A percentile compares a stretch with the other conserved stretches of the same genome.
These are phyloP conservation scores for Notarius quadriscutis DNA, from an alignment of 2,113 vertebrate genomes.

Conservation along the genomic window DNA sequence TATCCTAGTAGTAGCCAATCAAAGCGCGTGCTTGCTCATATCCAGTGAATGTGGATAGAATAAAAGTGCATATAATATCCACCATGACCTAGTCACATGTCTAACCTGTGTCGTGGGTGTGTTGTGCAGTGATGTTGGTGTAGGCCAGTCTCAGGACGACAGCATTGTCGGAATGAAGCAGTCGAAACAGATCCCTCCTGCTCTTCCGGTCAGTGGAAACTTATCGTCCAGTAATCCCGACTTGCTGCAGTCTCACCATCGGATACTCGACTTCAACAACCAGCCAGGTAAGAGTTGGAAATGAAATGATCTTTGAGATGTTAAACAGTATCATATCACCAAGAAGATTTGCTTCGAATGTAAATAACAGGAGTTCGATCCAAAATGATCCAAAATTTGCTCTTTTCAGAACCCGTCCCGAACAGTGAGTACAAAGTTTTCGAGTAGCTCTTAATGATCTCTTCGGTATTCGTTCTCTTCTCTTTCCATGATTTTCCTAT, in stretches of 20 bases:
- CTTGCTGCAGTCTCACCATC: slow-evolving; percentile 93
- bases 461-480: not conserved
- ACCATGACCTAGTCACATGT: not conserved
- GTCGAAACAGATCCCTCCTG: slow-evolving; percentile 90
- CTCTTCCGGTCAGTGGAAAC: slow-evolving; percentile 91
- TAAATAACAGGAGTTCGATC: slow-evolving; percentile 30
- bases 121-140: slow-evolving; percentile 87
- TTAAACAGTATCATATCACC: not conserved
- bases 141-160: slow-evolving; percentile 98
- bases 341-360: not conserved
- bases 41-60: not conserved
- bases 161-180: slow-evolving; percentile 96
- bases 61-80: not conserved
- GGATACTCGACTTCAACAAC: slow-evolving; percentile 95
- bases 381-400: slow-evolving; percentile 51
- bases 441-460: slow-evolving; percentile 11
- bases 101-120: slow-evolving; percentile 42
- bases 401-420: slow-evolving; percentile 61
- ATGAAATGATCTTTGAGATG: not conserved
- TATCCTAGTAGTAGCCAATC: too few species aligned
- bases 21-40: too few species aligned
- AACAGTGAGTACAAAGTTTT: slow-evolving; percentile 65
- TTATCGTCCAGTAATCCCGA: slow-evolving; percentile 96
- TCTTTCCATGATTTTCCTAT: slow-evolving; percentile 6
- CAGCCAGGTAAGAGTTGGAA: slow-evolving; percentile 81